Evolutionary conservation across 2,113 vertebrate species (phyloP).

Genomic region (Pelobates fuscus): DNA sequence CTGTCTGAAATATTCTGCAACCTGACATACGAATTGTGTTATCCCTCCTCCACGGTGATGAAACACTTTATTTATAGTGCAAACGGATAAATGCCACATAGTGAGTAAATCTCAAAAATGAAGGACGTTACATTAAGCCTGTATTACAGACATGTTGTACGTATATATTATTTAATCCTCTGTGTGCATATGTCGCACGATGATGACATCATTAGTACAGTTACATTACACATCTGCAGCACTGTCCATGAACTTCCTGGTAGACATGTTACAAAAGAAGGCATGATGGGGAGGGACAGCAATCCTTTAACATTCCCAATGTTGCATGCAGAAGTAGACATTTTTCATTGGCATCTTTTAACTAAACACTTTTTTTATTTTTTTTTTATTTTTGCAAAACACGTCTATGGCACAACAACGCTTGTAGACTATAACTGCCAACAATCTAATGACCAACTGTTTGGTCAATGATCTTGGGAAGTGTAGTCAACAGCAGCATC

Average conservation of each 20-base stretch:
- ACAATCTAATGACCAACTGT: too few relatives aligned
- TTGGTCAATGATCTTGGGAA: too few relatives aligned
- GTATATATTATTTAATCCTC: background rate
- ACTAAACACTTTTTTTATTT: too few relatives aligned
- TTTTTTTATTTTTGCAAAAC: too few relatives aligned
- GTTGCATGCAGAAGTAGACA: too few relatives aligned
- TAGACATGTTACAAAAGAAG: background rate
- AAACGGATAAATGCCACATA: conserved; percentile 5
- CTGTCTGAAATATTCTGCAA: conserved; percentile 12
- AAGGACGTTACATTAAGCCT: background rate
- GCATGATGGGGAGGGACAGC: background rate
- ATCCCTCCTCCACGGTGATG: background rate
- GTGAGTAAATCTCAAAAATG: conserved; percentile 3
- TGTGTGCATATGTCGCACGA: background rate
- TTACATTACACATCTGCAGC: background rate
- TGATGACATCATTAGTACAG: background rate
- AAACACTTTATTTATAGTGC: conserved; percentile 30
- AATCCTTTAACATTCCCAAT: background rate
- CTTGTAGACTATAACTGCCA: too few relatives aligned
- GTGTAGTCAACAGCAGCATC: too few relatives aligned
- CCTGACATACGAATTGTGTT: conserved; percentile 17
- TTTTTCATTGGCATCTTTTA: too few relatives aligned
- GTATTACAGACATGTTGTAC: background rate
- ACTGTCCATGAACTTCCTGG: too few relatives aligned
- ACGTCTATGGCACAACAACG: too few relatives aligned